Evolutionary conservation across 2,888 invertebrate species (phyloP).

Genomic region (Ormyrus pomaceus): DNA sequence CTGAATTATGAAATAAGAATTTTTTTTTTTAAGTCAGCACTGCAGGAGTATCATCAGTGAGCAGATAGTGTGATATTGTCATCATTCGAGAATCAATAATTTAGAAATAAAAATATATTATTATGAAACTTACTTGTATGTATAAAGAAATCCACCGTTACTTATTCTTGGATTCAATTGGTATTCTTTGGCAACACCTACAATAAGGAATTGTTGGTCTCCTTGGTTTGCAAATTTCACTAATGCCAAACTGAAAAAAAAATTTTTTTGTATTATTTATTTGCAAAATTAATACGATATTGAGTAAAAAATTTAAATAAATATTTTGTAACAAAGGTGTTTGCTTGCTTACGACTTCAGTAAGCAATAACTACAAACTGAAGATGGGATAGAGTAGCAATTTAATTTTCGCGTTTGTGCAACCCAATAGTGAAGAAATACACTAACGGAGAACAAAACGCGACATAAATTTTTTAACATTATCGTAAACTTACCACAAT

Average conservation of each 20-base stretch:
- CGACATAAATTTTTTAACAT: constrained; percentile 8
- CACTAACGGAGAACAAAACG: constrained; percentile 44
- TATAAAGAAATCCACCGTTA: constrained; percentile 89
- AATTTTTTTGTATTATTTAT: background rate
- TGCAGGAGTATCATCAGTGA: constrained; percentile 73
- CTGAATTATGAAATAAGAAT: constrained; percentile 34
- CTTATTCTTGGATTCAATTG: constrained; percentile 92
- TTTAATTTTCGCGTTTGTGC: constrained; percentile 50
- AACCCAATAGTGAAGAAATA: background rate
- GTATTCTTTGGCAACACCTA: constrained; percentile 94
- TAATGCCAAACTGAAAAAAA: constrained; percentile 81
- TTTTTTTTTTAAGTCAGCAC: constrained; percentile 68
- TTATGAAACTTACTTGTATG: constrained; percentile 81
- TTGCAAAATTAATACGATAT: background rate
- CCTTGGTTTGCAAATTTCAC: constrained; percentile 86
- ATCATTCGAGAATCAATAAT: constrained; percentile 63
- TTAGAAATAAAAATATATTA: background rate
- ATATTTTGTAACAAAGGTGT: constrained; percentile 22
- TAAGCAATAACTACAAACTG: constrained; percentile 47
- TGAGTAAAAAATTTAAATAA: background rate
- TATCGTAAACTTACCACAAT: constrained; percentile 79
- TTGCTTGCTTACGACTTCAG: constrained; percentile 54
- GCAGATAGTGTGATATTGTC: constrained; percentile 69
- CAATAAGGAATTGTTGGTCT: constrained; percentile 80
- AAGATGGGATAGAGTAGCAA: constrained; percentile 56